Evolutionary conservation across 2,888 invertebrate genomes (phyloP).

Genomic region (Sesia bembeciformis): DNA sequence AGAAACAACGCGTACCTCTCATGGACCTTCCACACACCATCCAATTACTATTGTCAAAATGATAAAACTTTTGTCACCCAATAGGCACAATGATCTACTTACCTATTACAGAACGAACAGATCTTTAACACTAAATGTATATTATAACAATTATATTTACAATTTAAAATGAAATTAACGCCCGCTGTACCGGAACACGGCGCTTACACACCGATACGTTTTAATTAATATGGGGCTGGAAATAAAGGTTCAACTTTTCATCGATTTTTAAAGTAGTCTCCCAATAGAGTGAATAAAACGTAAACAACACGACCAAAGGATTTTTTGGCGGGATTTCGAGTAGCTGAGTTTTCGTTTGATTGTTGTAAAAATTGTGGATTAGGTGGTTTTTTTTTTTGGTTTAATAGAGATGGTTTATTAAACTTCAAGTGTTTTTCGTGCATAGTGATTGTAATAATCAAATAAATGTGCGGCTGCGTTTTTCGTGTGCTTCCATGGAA

Average conservation of each 20-base stretch:
- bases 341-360: no score
- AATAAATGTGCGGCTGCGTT: no score
- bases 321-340: no score
- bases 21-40: constrained; percentile 34
- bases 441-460: no score
- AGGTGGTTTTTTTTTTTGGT: no score
- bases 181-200: not conserved
- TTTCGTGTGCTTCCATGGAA: no score
- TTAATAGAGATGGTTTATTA: no score
- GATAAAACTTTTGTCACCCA: constrained; percentile 13
- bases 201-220: not conserved
- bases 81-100: constrained; percentile 19
- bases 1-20: constrained; percentile 9
- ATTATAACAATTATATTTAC: constrained; percentile 46
- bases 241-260: not conserved
- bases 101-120: constrained; percentile 40
- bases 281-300: no score
- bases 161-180: constrained; percentile 13
- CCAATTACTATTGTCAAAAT: constrained; percentile 35
- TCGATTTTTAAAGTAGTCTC: not conserved
- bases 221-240: not conserved
- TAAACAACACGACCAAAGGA: no score
- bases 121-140: constrained; percentile 50
- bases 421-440: no score
- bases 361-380: no score